A percentile compares a stretch with the other conserved stretches of the same genome.
These are phyloP conservation scores for Thysanoteuthis rhombus DNA, from an alignment of 2,888 invertebrate species.

Conservation along the genomic window DNA sequence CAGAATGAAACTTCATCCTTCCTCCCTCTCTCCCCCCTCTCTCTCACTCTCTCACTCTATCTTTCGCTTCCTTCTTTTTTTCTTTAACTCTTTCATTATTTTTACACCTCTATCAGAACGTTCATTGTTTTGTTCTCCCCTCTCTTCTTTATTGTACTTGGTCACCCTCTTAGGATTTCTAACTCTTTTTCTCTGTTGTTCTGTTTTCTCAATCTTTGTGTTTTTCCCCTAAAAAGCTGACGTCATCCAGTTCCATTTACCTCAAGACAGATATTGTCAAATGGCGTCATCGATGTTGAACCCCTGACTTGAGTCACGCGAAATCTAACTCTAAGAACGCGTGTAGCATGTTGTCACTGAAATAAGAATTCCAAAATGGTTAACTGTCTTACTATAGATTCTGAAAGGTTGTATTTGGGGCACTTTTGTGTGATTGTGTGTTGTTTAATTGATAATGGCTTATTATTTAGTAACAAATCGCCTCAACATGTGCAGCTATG, in stretches of 20 bases:
- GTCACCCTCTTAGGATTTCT: neutral
- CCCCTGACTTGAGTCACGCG: neutral
- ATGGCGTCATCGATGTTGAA: neutral
- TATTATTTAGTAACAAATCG: too few relatives aligned
- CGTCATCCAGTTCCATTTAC: neutral
- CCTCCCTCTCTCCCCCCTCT: neutral
- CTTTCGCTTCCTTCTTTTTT: neutral
- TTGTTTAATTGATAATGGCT: too few relatives aligned
- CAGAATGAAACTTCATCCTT: neutral
- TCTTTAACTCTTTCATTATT: neutral
- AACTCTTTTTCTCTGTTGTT: neutral
- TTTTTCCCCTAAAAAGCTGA: neutral
- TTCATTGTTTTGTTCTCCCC: neutral
- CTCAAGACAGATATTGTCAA: neutral
- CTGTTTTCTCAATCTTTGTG: neutral
- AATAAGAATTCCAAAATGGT: neutral
- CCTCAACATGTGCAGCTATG: too few relatives aligned
- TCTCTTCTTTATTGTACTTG: neutral
- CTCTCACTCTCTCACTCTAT: neutral
- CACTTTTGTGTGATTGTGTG: too few relatives aligned
- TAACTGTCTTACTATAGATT: neutral
- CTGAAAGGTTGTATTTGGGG: neutral
- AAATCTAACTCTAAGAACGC: neutral
- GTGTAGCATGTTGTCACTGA: neutral
- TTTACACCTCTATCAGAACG: too few relatives aligned